Conservation (phyloP, 2,888 invertebrate genomes). For the Xanthia togata region DNA sequence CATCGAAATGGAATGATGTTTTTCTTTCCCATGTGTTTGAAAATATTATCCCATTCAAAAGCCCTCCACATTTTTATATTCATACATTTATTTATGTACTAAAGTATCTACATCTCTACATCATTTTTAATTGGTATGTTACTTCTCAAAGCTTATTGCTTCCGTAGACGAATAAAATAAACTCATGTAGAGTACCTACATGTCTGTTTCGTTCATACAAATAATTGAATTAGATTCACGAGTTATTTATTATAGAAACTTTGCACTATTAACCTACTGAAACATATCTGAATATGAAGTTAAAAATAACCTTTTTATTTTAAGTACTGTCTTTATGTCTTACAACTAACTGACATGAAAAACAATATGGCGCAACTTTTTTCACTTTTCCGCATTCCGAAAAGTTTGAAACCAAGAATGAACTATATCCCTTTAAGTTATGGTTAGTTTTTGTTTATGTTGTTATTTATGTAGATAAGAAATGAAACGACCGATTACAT, state of each 20-base stretch:
- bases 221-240: conserved; percentile 41
- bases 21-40: neutral
- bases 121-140: conserved; percentile 6
- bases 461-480: conserved; percentile 27
- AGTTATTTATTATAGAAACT: conserved; percentile 23
- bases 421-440: conserved; percentile 27
- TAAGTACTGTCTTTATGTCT: neutral
- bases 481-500: conserved; percentile 49
- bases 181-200: neutral
- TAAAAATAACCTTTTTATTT: conserved; percentile 44
- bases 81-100: neutral
- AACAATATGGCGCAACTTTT: conserved; percentile 46
- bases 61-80: neutral
- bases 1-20: neutral
- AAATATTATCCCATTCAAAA: neutral
- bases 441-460: conserved; percentile 35
- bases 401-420: neutral
- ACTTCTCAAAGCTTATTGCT: conserved; percentile 18
- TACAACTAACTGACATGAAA: conserved; percentile 25
- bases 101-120: neutral
- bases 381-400: conserved; percentile 59
- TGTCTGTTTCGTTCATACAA: conserved; percentile 22
- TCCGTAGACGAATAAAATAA: conserved; percentile 5
- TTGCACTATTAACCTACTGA: conserved; percentile 38
- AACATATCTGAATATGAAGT: conserved; percentile 30